Conservation (phyloP, 2,888 invertebrate species). For the Cephus pulcher region DNA sequence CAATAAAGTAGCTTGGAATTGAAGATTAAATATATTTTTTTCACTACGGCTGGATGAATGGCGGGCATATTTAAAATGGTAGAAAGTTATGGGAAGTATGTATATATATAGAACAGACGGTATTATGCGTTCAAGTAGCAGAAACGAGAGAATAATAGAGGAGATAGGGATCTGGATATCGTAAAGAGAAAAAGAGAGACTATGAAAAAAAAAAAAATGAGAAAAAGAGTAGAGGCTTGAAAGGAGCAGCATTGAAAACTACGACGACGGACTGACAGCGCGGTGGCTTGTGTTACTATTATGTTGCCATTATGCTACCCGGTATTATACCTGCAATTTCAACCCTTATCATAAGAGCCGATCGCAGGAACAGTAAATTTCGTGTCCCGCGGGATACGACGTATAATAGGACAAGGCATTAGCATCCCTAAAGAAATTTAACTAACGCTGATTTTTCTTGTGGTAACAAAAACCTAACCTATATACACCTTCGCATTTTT, state of each 20-base stretch:
- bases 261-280: conserved; percentile 30
- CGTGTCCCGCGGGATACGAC: conserved; percentile 14
- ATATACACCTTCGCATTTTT: neutral
- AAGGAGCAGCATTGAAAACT: conserved; percentile 53
- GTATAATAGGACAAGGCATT: neutral
- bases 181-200: conserved; percentile 12
- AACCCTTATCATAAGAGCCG: conserved; percentile 53
- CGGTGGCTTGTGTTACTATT: conserved; percentile 57
- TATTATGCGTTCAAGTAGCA: neutral
- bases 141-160: conserved; percentile 27
- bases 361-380: conserved; percentile 37
- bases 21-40: neutral
- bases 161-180: conserved; percentile 39
- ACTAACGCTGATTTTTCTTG: neutral
- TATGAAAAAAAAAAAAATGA: conserved; percentile 9
- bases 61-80: no score
- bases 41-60: neutral
- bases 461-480: neutral
- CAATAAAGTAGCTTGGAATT: neutral
- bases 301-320: conserved; percentile 49
- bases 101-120: neutral
- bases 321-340: conserved; percentile 63
- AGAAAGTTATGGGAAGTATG: no score
- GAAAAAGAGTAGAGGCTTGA: conserved; percentile 39
- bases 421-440: conserved; percentile 20